phyloP scores from a whole-genome alignment of 1,140 invertebrate genomes.

The Drosophila erecta region DNA sequence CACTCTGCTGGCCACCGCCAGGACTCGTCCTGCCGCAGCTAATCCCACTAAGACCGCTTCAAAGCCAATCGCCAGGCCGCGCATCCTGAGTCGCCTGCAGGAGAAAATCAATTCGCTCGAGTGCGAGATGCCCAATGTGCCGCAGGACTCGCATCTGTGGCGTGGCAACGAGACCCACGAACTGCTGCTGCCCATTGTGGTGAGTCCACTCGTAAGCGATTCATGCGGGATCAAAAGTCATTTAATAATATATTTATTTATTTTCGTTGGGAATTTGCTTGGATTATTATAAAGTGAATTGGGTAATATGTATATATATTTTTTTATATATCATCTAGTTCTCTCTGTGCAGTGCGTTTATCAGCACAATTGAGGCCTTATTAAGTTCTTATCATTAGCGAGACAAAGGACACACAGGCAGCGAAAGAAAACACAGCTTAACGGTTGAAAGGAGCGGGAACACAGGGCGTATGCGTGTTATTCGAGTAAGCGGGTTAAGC shows the following conservation, averaged over 20 bases:
- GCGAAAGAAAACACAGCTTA: constrained; percentile 34
- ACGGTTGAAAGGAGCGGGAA: constrained; percentile 22
- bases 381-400: constrained; percentile 67
- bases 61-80: constrained; percentile 81
- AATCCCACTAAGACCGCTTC: constrained; percentile 73
- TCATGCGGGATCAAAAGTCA: background rate
- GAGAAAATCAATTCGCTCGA: constrained; percentile 87
- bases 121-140: constrained; percentile 87
- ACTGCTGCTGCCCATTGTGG: constrained; percentile 87
- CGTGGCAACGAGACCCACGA: constrained; percentile 89
- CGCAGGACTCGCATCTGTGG: constrained; percentile 87
- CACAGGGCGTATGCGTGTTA: constrained; percentile 57
- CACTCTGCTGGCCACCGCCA: constrained; percentile 22
- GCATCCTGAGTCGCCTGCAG: constrained; percentile 85
- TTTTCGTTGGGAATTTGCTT: too few relatives aligned
- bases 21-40: constrained; percentile 37
- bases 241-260: too few relatives aligned
- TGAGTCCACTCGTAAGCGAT: constrained; percentile 82
- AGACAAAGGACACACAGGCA: constrained; percentile 26
- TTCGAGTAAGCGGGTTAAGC: constrained; percentile 62
- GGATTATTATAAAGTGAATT: too few relatives aligned
- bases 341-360: constrained; percentile 13
- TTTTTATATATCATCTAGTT: too few relatives aligned
- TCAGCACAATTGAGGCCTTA: constrained; percentile 64
- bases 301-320: too few relatives aligned